Conservation (phyloP, 2,888 invertebrate genomes). For the Ophioninae sp. region DNA sequence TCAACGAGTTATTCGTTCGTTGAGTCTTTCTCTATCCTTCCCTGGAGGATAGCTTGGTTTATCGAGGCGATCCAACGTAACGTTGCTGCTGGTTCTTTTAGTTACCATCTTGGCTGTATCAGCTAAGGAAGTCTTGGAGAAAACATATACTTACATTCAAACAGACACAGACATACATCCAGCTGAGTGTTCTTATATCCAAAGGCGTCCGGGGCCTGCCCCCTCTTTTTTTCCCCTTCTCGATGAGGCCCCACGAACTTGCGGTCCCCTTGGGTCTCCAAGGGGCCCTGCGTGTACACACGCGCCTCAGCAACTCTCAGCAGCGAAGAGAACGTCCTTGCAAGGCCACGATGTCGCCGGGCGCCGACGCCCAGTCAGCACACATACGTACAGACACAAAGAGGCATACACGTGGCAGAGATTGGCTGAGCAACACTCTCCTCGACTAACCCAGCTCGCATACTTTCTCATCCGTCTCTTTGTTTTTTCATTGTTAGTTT, state of each 20-base stretch:
- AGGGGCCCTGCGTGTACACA: conserved; percentile 46
- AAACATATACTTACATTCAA: conserved; percentile 38
- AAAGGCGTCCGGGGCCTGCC: not conserved
- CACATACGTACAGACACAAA: conserved; percentile 19
- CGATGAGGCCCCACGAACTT: conserved; percentile 38
- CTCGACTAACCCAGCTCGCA: conserved; percentile 33
- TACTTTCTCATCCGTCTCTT: conserved; percentile 23
- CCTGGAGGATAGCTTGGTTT: conserved; percentile 15
- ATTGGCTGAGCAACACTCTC: conserved; percentile 33
- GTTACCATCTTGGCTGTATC: conserved; percentile 62
- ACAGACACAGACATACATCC: no score
- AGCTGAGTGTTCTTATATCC: not conserved
- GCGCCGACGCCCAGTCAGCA: conserved; percentile 71
- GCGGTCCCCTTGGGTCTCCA: conserved; percentile 37
- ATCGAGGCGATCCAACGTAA: conserved; percentile 42
- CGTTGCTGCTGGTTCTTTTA: conserved; percentile 50
- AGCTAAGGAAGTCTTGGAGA: conserved; percentile 4
- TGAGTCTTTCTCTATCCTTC: conserved; percentile 37
- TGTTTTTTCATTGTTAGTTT: conserved; percentile 37
- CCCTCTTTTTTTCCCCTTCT: conserved; percentile 11
- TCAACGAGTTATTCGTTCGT: conserved; percentile 45
- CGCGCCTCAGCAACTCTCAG: conserved; percentile 50
- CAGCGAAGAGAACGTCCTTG: conserved; percentile 74
- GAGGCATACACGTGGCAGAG: conserved; percentile 48
- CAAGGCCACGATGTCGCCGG: conserved; percentile 72